Evolutionary conservation across 35 echinoderm and acorn worm genomes (phyloP), one percentile per base, ranked within the genome.

Genomic region (Ptychodera flava): DNA sequence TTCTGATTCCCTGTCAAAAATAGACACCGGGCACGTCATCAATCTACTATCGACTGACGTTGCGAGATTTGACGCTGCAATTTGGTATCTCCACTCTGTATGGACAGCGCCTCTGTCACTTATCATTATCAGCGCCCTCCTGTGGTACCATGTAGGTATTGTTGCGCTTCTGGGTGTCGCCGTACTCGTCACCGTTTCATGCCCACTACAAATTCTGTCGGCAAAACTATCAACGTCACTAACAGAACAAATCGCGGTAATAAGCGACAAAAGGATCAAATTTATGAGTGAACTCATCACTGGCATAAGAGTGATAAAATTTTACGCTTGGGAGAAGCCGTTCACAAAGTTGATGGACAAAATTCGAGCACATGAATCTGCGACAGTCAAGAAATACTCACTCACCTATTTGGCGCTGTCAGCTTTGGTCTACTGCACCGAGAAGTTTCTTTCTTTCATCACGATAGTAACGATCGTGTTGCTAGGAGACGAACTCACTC

Each of bases 301-400:
- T 80, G 96, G 96, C 1, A 99, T 99, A 36, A 87, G 96, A 35
- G 91, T 99, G 22, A 94, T 99, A 84, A 99, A 99, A 36, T 99
- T 92, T 77, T 99, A 99, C 37, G 91, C 96, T 0, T 99, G 96
- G 96, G 96, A 99, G 80, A 90, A 85, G 34, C 93, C 92, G 32
- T 99, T 99, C 80, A 87, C 38, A 16, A 79, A 84, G 32, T 83
- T 82, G 31, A 84, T 99, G 30, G 82, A 92, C 27, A 34, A 84
- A 6, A 83, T 94, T 27, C 80, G 96, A 82, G 35, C 84, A 15
- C 82, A 37, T 27, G 96, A 99, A 22, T 64, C 45, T 12, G 22
- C 45, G 6, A 22, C 45, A 64, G 45, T 64, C 6, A 64, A 22
- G 22, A 64, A 64, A 64, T 64, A 64, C 45, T 64, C 45, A 64